Evolutionary conservation across 1,140 invertebrate genomes (phyloP), one percentile per base, ranked within the genome.

Genomic region (Drosophila insularis): DNA sequence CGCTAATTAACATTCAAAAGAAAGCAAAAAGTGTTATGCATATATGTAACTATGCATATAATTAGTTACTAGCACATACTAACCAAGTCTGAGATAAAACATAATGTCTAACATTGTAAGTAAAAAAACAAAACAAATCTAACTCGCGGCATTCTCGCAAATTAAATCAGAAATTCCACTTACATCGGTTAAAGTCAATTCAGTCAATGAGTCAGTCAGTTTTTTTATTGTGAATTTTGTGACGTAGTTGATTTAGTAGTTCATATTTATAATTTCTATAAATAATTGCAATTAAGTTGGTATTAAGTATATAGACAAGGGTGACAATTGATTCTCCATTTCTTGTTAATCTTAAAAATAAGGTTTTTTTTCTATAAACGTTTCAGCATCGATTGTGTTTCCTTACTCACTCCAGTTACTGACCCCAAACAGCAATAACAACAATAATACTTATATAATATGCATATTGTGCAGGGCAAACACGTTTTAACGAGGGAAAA

Each of bases 1-100:
- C 32, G 17, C 56, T 37, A 59, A 74, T 74, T 74, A 68, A 32
- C 71, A 74, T 74, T 74, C 27, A 68, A 68, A 68, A 46, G 21
- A 67, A 55, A 37, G 35, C 43, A 39, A 17, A 39, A n/a, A 74
- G 72, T 54, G 35, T 21, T 31, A n/a, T 46, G 7, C 19, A 50
- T 46, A 19, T 19, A 11, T 2, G 5, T 43, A 43, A 17, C n/a
- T 17, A 17, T 19, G 6, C 1, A 40, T 46, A 43, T 39, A 37
- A 54, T 66, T 55, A 37, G 54, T 66, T 46, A 8, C 17, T 27
- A 17, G 2, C 6, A 32, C 40, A 40, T 70, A 39, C 56, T 27
- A 17, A 6, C 43, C 43, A 21, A 10, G 14, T 14, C 13, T 43
- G 8, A 17, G 2, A 19, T 2, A 6, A 19, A 17, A 19, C 14